Evolutionary conservation across 2,113 vertebrate species (phyloP).

Genomic region (Xenopus tropicalis): UCB_Xtro_10.0 CM004446.2:42206501-42207000

Average conservation of each 20-base stretch:
- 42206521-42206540: slow-evolving; percentile 66
- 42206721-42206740: slow-evolving; percentile 27
- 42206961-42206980: too few species aligned
- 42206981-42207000: too few species aligned
- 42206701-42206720: slow-evolving; percentile 9
- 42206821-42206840: too few species aligned
- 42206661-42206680: slow-evolving; percentile 36
- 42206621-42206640: slow-evolving; percentile 11
- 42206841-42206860: too few species aligned
- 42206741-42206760: not conserved
- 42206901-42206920: too few species aligned
- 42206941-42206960: too few species aligned
- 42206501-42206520: slow-evolving; percentile 72
- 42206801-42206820: too few species aligned
- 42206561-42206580: slow-evolving; percentile 1
- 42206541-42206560: slow-evolving; percentile 29
- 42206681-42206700: slow-evolving; percentile 15
- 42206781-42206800: too few species aligned
- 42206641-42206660: slow-evolving; percentile 22
- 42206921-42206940: too few species aligned
- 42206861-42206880: too few species aligned
- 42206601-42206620: slow-evolving; percentile 25
- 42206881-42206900: too few species aligned
- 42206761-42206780: too few species aligned
- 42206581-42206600: slow-evolving; percentile 29